A percentile compares a stretch with the other conserved stretches of the same genome.
phyloP scores from a whole-genome alignment of 2,888 invertebrate genomes.

The Cheilosia vernalis region DNA sequence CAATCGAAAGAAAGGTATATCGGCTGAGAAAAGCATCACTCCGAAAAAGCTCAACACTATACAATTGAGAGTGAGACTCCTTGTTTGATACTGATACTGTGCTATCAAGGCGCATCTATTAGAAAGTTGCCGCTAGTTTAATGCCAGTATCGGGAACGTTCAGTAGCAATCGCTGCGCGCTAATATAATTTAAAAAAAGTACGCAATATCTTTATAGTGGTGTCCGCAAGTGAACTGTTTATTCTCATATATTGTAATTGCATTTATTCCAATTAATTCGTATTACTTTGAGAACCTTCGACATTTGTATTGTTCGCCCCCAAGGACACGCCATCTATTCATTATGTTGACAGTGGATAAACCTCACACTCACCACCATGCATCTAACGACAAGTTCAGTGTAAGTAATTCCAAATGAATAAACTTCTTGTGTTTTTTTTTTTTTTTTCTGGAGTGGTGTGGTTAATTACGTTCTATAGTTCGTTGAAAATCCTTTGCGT shows the following conservation, averaged over 20 bases:
- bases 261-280: conserved; percentile 60
- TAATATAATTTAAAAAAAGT: background rate
- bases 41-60: conserved; percentile 62
- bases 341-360: conserved; percentile 64
- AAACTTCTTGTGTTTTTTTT: conserved; percentile 10
- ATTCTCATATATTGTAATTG: conserved; percentile 18
- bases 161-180: conserved; percentile 13
- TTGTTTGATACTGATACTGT: conserved; percentile 15
- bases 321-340: conserved; percentile 40
- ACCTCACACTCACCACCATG: conserved; percentile 62
- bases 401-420: conserved; percentile 65
- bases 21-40: conserved; percentile 59
- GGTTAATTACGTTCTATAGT: conserved; percentile 40
- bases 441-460: conserved; percentile 13
- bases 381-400: conserved; percentile 65
- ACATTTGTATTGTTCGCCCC: conserved; percentile 17
- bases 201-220: conserved; percentile 22
- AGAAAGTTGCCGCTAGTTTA: conserved; percentile 43
- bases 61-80: conserved; percentile 36
- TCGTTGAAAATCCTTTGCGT: conserved; percentile 1
- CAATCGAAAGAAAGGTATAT: conserved; percentile 14
- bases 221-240: conserved; percentile 31
- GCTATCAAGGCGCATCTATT: conserved; percentile 38
- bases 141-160: conserved; percentile 30
- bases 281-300: conserved; percentile 20